phyloP scores from a whole-genome alignment of 2,888 invertebrate genomes.

The Julus scandinavius region DNA sequence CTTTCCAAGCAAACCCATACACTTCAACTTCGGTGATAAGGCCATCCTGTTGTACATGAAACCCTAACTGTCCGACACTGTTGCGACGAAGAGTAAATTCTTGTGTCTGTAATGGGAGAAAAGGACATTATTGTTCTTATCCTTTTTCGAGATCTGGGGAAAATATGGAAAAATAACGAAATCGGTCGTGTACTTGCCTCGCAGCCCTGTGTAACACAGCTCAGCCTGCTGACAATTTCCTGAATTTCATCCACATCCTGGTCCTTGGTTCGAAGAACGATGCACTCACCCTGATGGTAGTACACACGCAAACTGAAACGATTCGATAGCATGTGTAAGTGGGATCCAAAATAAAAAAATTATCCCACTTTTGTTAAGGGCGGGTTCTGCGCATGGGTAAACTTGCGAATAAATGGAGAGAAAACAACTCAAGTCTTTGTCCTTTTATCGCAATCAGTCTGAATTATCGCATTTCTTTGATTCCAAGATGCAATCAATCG shows the following conservation, averaged over 20 bases:
- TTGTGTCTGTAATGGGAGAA: slow-evolving; percentile 70
- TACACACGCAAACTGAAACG: slow-evolving; percentile 78
- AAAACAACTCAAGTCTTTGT: too few species aligned
- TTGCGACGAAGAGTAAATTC: slow-evolving; percentile 85
- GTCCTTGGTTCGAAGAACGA: slow-evolving; percentile 81
- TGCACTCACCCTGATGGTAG: slow-evolving; percentile 94
- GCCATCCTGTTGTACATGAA: slow-evolving; percentile 87
- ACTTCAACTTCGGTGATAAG: slow-evolving; percentile 92
- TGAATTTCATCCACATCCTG: slow-evolving; percentile 73
- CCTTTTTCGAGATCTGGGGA: neutral
- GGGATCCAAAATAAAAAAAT: slow-evolving; percentile 1
- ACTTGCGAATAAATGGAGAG: neutral
- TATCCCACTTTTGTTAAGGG: too few species aligned
- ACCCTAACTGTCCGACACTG: slow-evolving; percentile 83
- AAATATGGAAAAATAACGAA: neutral
- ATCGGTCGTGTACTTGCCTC: slow-evolving; percentile 63
- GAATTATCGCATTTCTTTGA: too few species aligned
- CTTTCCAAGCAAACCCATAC: slow-evolving; percentile 70
- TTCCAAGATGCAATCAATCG: too few species aligned
- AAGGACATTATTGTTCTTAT: slow-evolving; percentile 25
- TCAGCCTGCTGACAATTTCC: slow-evolving; percentile 83
- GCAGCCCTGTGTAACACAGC: slow-evolving; percentile 77
- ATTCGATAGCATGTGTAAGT: slow-evolving; percentile 25
- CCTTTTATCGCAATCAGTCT: too few species aligned
- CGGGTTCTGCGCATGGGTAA: too few species aligned